Conservation (phyloP, 2,113 vertebrate genomes). For the Echinops telfairi region DNA sequence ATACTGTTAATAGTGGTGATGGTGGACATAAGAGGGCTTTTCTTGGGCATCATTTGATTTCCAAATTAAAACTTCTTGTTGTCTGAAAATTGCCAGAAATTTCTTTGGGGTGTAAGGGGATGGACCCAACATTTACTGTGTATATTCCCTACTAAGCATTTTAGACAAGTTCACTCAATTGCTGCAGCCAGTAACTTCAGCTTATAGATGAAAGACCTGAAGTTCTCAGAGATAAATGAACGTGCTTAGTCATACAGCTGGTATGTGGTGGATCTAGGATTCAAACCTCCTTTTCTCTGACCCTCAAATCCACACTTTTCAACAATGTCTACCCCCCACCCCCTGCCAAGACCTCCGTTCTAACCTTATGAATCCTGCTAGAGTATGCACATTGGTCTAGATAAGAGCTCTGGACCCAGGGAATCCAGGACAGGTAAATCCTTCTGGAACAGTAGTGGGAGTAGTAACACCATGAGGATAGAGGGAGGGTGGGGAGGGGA, state of each 20-base stretch:
- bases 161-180: background rate
- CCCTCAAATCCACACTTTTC: background rate
- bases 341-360: too few species aligned
- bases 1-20: background rate
- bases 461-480: too few species aligned
- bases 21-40: background rate
- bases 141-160: background rate
- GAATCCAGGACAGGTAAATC: too few species aligned
- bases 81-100: background rate
- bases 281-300: background rate
- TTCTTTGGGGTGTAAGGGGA: background rate
- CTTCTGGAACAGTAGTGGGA: too few species aligned
- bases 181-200: background rate
- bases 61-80: background rate
- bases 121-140: background rate
- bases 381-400: too few species aligned
- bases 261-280: background rate
- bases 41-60: background rate
- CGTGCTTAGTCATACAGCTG: background rate
- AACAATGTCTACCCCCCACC: background rate
- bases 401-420: too few species aligned
- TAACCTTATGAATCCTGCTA: too few species aligned
- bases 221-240: background rate
- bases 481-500: too few species aligned
- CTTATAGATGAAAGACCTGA: background rate